Conservation (phyloP, 2,888 invertebrate genomes). For the Stenoptilia bipunctidactyla region DNA sequence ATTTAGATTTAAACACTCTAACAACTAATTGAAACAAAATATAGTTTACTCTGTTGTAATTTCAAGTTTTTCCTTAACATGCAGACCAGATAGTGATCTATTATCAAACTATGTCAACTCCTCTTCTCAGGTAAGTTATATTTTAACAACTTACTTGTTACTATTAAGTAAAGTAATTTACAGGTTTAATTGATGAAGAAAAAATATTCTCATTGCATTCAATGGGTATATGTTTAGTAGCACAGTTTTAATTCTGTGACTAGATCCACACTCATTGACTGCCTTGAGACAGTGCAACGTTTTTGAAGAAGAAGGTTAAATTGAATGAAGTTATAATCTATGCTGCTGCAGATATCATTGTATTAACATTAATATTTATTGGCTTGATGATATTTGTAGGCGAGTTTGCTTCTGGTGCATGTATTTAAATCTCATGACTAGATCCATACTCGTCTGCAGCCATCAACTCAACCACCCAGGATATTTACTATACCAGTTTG, state of each 20-base stretch:
- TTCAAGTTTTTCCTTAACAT: slow-evolving; percentile 25
- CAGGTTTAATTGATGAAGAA: no score
- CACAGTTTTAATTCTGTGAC: slow-evolving; percentile 77
- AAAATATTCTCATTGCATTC: slow-evolving; percentile 23
- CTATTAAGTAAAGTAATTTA: no score
- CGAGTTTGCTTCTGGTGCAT: slow-evolving; percentile 87
- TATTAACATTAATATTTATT: slow-evolving; percentile 11
- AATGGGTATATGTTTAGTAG: slow-evolving; percentile 82
- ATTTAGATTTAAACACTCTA: not conserved
- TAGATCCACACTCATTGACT: slow-evolving; percentile 92
- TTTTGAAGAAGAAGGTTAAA: slow-evolving; percentile 2
- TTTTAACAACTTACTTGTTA: no score
- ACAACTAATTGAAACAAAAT: not conserved
- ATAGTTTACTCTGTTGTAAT: not conserved
- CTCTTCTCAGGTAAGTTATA: slow-evolving; percentile 44
- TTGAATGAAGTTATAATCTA: no score
- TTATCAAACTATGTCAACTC: slow-evolving; percentile 52
- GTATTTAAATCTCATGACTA: slow-evolving; percentile 78
- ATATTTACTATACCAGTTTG: no score
- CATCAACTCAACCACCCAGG: slow-evolving; percentile 56
- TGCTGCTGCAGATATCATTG: not conserved
- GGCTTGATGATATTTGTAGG: slow-evolving; percentile 78
- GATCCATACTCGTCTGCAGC: slow-evolving; percentile 92
- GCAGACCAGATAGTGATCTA: slow-evolving; percentile 55
- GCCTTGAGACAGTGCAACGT: slow-evolving; percentile 35